Conservation (phyloP, 2,113 vertebrate species). For the Megaleporinus macrocephalus region DNA sequence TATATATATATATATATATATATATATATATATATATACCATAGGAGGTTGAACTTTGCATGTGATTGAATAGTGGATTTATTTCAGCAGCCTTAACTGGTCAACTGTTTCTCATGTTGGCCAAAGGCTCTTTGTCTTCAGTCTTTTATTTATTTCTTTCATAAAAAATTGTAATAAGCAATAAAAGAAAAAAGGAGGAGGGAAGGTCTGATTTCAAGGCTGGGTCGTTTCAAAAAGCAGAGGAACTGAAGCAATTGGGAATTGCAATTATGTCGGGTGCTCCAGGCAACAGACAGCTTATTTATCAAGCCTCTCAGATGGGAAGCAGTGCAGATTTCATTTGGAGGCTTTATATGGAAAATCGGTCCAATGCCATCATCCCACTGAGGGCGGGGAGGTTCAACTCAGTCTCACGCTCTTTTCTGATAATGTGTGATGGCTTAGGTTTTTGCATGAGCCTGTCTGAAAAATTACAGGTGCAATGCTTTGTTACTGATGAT, state of each 20-base stretch:
- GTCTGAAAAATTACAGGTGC: constrained; percentile 62
- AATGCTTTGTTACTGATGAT: too few relatives aligned
- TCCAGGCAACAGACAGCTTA: constrained; percentile 46
- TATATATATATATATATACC: too few relatives aligned
- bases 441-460: constrained; percentile 65
- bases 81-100: background rate
- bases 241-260: constrained; percentile 33
- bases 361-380: background rate
- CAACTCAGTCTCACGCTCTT: background rate
- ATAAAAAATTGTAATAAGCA: constrained; percentile 42
- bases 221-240: constrained; percentile 10
- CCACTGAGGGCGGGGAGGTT: background rate
- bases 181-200: constrained; percentile 20
- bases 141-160: constrained; percentile 48
- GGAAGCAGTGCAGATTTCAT: constrained; percentile 37
- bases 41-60: constrained; percentile 21
- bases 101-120: constrained; percentile 19
- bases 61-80: constrained; percentile 33
- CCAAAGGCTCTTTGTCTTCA: constrained; percentile 7
- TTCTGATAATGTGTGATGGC: constrained; percentile 14
- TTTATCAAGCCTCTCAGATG: constrained; percentile 45
- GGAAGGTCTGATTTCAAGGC: constrained; percentile 33
- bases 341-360: constrained; percentile 45
- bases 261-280: constrained; percentile 20
- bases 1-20: too few relatives aligned